Base-by-base conservation (phyloP, 2,113 vertebrate species). In the Pithys albifrons region DNA sequence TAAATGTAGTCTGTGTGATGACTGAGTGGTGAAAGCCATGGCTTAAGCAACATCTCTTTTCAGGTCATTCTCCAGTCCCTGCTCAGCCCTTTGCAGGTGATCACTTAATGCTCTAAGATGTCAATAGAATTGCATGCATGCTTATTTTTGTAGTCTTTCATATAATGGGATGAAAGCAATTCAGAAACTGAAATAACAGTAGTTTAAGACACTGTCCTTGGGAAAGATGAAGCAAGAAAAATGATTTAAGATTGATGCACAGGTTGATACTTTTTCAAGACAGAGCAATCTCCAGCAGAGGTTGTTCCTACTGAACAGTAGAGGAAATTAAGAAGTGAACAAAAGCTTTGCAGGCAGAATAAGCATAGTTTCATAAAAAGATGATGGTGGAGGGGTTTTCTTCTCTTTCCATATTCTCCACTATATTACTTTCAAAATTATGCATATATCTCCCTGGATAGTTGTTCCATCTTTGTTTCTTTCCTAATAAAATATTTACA, bases 401-500 rank as follows among this genome's bases (percentile, higher is more conserved):
- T 91, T 83, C 41, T 69, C 14, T 74, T 96, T 39, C 12, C 16
- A 5, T 84, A 52, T 89, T 93, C n/a, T 52, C 8, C 33, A 51
- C 59, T 66, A 57, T 46, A 48, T 52, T 52, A 4, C 14, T 89
- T 95, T 67, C 14, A 75, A 48, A 92, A 88, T 88, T 43, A 81
- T 46, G 43, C 35, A 43, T 59, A 4, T 19, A 41, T 37, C 61
- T 88, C 65, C 52, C 75, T 84, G 49, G 58, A 27, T 79, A 92
- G 61, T 76, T 90, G 49, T 79, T 93, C 23, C 17, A 19, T 49
- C 31, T 67, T 73, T 71, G 6, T 76, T 91, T 67, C 86, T 80
- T 93, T 78, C 33, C 52, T 87, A 57, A 72, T 92, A 78, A 93
- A 91, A 72, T 90, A 87, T 89, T 91, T 93, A 67, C 23, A 41